These are phyloP conservation scores for Pseudorasbora parva DNA, from an alignment of 2,113 vertebrate genomes.

Conservation along the genomic window DNA sequence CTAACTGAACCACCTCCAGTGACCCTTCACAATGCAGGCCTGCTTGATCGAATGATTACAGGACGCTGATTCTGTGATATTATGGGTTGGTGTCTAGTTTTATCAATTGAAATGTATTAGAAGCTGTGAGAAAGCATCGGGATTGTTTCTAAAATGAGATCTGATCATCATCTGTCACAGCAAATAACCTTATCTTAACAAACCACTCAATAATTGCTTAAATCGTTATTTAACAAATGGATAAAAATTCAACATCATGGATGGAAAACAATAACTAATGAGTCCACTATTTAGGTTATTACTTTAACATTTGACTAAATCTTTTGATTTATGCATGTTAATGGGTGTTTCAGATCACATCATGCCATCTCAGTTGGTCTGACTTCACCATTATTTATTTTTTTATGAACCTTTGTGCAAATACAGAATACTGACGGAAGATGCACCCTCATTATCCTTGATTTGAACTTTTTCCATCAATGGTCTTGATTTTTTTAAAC, in stretches of 20 bases:
- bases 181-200: not conserved
- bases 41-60: not conserved
- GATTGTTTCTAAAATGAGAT: not conserved
- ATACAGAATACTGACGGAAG: not conserved
- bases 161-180: not conserved
- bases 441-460: not conserved
- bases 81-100: not conserved
- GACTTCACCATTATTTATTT: not conserved
- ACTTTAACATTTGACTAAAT: not conserved
- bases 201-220: not conserved
- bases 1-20: not conserved
- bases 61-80: not conserved
- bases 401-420: not conserved
- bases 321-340: not conserved
- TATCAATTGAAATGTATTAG: too few species aligned
- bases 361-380: not conserved
- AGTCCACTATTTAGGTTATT: not conserved
- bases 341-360: not conserved
- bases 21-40: not conserved
- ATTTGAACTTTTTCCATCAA: not conserved
- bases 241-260: not conserved
- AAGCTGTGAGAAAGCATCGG: not conserved
- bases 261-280: not conserved
- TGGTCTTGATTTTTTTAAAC: not conserved
- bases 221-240: not conserved